Evolutionary conservation across 2,888 invertebrate species (phyloP).

Genomic region (Drosophila atripex): DNA sequence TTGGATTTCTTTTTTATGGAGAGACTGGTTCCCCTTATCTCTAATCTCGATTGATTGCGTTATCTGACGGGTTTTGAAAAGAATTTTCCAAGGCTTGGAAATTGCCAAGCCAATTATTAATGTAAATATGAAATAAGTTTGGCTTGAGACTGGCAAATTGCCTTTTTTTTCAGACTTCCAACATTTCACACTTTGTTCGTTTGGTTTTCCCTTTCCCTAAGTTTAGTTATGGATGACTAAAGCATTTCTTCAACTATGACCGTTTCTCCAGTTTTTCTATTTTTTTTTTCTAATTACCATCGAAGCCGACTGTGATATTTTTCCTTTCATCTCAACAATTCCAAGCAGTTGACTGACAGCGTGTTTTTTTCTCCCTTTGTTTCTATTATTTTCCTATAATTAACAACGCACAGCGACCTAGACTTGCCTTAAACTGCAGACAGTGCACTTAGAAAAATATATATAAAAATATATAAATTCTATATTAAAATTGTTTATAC

Average conservation of each 20-base stretch:
- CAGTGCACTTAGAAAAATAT: slow-evolving; percentile 1
- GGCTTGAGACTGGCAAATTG: background rate
- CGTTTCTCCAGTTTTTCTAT: slow-evolving; percentile 32
- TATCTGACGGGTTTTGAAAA: background rate
- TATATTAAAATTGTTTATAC: background rate
- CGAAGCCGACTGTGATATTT: slow-evolving; percentile 45
- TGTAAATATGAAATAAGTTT: background rate
- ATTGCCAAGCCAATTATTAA: background rate
- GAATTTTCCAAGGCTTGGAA: background rate
- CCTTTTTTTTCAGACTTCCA: background rate
- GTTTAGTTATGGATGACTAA: slow-evolving; percentile 16
- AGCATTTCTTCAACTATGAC: slow-evolving; percentile 10
- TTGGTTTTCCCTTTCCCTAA: background rate
- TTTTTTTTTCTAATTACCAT: slow-evolving; percentile 51
- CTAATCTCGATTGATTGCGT: background rate
- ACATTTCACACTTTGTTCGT: background rate
- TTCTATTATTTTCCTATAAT: slow-evolving; percentile 61
- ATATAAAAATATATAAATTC: too few species aligned
- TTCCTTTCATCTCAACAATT: slow-evolving; percentile 52
- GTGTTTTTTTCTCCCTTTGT: slow-evolving; percentile 42
- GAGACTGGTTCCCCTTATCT: slow-evolving; percentile 5
- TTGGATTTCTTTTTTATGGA: background rate
- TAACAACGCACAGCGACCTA: slow-evolving; percentile 57
- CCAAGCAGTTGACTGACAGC: slow-evolving; percentile 44
- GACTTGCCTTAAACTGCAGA: slow-evolving; percentile 47